Evolutionary conservation across 1,140 invertebrate species (phyloP), one percentile per base, ranked within the genome.

Genomic region (Hermetia illucens): DNA sequence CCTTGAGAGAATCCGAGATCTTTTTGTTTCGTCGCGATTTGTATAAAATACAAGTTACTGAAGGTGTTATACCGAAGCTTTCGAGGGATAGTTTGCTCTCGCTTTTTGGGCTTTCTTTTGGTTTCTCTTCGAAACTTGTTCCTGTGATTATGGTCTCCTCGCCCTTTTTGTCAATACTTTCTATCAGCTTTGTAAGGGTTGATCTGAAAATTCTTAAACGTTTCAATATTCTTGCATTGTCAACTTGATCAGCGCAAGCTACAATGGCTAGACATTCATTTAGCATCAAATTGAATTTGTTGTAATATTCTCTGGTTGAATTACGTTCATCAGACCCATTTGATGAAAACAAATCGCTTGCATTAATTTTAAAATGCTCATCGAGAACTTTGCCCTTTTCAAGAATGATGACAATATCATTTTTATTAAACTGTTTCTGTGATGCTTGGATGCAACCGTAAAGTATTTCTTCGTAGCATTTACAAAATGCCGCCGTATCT

Each of bases 191-290:
- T 6, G 43, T 46, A 31, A 56, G 27, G 15, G 46, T 38, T 6
- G 41, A 50, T 17, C 52, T 49, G 35, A 58, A 35, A 42, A 58
- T 56, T 24, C 56, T 58, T 31, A 58, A 58, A 25, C 55, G 46
- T 40, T 58, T 58, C 2, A 58, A 32, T 5, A 58, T 50, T 10
- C 55, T 51, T 21, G 40, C 20, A 3, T 39, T 36, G 6, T 56
- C 41, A n/a, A 58, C 53, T 22, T 58, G 52, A 9, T 48, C 29
- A 5, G 53, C 45, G 42, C 53, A 58, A 39, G 53, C 44, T 2
- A 56, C 31, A 29, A 58, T 53, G 1, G 55, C 55, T 21, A 49
- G 51, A 36, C 55, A 58, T 34, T 58, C 55, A 2, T 49, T 47
- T 34, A 54, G 8, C 22, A 58, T 55, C 6, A 41, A 20, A 4